Percentiles rank a stretch among this genome's conserved stretches.
phyloP scores from a whole-genome alignment of 1,140 invertebrate genomes.

The Drosophila repleta region DNA sequence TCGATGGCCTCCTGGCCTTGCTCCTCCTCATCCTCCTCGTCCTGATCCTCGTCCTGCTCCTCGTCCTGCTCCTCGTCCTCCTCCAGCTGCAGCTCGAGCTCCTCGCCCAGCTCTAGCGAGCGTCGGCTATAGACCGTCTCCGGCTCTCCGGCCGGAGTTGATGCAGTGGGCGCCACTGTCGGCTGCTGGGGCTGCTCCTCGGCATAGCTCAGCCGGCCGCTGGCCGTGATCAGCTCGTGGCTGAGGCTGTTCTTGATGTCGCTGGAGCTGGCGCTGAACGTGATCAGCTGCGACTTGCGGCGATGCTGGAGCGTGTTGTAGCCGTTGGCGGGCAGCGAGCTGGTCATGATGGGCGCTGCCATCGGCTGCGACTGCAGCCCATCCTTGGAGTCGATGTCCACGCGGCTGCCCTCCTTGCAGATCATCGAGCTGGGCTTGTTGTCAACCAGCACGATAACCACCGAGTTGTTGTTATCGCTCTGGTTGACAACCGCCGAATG shows the following conservation, averaged over 20 bases:
- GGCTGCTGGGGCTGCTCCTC: constrained; percentile 77
- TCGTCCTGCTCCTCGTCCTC: constrained; percentile 48
- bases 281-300: constrained; percentile 79
- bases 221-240: constrained; percentile 70
- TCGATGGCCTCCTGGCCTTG: constrained; percentile 36
- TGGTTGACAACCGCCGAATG: constrained; percentile 83
- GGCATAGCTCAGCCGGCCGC: constrained; percentile 67
- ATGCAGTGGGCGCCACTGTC: neutral
- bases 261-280: constrained; percentile 78
- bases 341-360: constrained; percentile 34
- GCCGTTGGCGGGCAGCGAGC: constrained; percentile 47
- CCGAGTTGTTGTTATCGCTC: constrained; percentile 83
- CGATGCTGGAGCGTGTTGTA: constrained; percentile 74
- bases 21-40: constrained; percentile 63
- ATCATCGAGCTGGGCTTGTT: constrained; percentile 83
- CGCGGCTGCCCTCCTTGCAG: constrained; percentile 78
- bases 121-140: constrained; percentile 76
- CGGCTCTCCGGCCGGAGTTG: constrained; percentile 42
- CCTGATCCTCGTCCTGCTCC: constrained; percentile 39
- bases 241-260: constrained; percentile 83
- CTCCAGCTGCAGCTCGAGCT: constrained; percentile 59
- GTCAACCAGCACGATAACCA: constrained; percentile 84
- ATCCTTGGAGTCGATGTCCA: constrained; percentile 63
- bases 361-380: constrained; percentile 15
- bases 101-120: constrained; percentile 76